Percentiles rank a stretch among this genome's conserved stretches.
phyloP scores from a whole-genome alignment of 2,888 invertebrate genomes.

The Tortrix viridana region DNA sequence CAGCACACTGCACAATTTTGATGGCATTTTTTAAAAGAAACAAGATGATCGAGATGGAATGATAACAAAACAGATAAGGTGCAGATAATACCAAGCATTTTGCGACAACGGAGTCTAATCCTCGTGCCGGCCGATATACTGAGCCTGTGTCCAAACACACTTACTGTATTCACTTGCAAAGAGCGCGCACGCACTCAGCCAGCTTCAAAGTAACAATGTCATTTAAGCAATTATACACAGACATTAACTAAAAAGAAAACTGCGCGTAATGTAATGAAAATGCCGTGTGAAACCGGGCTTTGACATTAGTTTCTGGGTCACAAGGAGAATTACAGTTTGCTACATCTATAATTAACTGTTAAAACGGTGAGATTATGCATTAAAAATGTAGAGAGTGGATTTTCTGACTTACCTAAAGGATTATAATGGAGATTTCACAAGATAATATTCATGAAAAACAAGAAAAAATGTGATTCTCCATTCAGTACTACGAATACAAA shows the following conservation, averaged over 20 bases:
- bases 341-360: constrained; percentile 54
- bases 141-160: constrained; percentile 42
- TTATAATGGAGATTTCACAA: constrained; percentile 74
- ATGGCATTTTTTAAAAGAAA: constrained; percentile 52
- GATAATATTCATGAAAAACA: constrained; percentile 80
- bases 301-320: constrained; percentile 80
- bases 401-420: constrained; percentile 73
- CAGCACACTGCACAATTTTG: constrained; percentile 49
- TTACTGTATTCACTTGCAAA: constrained; percentile 27
- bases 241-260: constrained; percentile 48
- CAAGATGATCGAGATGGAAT: constrained; percentile 64
- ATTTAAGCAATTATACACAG: constrained; percentile 35
- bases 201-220: constrained; percentile 43
- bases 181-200: constrained; percentile 35
- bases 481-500: constrained; percentile 84
- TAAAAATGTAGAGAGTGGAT: constrained; percentile 42
- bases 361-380: constrained; percentile 43
- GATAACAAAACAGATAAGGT: constrained; percentile 74
- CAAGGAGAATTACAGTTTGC: constrained; percentile 63
- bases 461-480: constrained; percentile 81
- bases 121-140: constrained; percentile 46
- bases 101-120: constrained; percentile 42
- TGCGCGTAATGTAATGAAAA: constrained; percentile 61
- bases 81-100: constrained; percentile 68
- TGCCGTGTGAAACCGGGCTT: constrained; percentile 74